Conservation (phyloP, 2,888 invertebrate species). For the Platycheirus albimanus region DNA sequence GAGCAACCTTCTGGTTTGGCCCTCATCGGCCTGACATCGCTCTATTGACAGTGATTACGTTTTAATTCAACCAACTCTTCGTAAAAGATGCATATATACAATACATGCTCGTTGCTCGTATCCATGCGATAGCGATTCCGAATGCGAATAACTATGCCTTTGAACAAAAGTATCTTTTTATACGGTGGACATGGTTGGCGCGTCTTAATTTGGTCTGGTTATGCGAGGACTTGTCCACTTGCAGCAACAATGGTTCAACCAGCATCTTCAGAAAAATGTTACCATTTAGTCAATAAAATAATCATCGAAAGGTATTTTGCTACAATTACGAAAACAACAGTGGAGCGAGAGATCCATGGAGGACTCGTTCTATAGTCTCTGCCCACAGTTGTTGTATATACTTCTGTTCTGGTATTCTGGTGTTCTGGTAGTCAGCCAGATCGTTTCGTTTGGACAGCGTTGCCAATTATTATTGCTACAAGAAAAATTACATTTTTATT, state of each 20-base stretch:
- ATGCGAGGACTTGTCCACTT: constrained; percentile 57
- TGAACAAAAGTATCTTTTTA: background rate
- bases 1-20: constrained; percentile 49
- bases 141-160: background rate
- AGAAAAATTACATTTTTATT: no score
- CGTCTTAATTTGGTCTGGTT: constrained; percentile 68
- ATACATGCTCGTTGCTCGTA: no score
- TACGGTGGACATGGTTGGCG: constrained; percentile 30
- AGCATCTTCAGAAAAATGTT: constrained; percentile 53
- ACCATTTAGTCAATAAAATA: constrained; percentile 71
- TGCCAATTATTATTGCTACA: background rate
- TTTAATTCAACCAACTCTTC: constrained; percentile 41
- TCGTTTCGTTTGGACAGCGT: background rate
- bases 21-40: constrained; percentile 46
- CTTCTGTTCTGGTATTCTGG: background rate
- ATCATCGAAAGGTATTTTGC: constrained; percentile 64
- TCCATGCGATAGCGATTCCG: no score
- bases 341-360: background rate
- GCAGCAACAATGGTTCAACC: constrained; percentile 62
- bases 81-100: no score
- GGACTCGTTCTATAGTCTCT: constrained; percentile 45
- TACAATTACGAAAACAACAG: constrained; percentile 55
- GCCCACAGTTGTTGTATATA: constrained; percentile 15
- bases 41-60: constrained; percentile 68
- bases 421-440: background rate